Conservation (phyloP, 2,113 vertebrate species). For the Aleadryas rufinucha region DNA sequence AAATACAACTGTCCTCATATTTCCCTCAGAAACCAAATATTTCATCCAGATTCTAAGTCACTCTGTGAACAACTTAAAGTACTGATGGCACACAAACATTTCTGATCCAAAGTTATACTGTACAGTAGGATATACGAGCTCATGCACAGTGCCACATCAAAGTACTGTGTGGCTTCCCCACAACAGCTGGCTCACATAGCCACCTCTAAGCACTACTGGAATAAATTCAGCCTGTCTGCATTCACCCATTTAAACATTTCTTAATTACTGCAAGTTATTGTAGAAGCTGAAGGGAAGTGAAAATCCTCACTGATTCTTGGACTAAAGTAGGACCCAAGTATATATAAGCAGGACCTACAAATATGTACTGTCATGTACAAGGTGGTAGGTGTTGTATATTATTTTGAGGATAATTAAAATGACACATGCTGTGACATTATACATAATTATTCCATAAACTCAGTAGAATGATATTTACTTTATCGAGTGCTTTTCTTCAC, state of each 20-base stretch:
- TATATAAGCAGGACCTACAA: background rate
- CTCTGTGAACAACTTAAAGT: background rate
- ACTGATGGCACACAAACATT: background rate
- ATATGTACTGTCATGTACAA: background rate
- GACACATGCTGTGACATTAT: background rate
- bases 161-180: background rate
- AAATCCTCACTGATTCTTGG: background rate
- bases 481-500: background rate
- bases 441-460: background rate
- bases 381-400: background rate
- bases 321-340: background rate
- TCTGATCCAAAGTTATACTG: background rate
- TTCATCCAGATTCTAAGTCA: background rate
- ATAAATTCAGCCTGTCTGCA: background rate
- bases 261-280: background rate
- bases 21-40: background rate
- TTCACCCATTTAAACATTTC: background rate
- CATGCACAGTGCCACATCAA: background rate
- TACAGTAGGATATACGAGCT: background rate
- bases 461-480: background rate
- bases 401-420: background rate
- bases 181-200: background rate
- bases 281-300: background rate
- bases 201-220: background rate
- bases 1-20: background rate